phyloP scores from a whole-genome alignment of 1,140 invertebrate species.

The Bombus difficillimus region DNA sequence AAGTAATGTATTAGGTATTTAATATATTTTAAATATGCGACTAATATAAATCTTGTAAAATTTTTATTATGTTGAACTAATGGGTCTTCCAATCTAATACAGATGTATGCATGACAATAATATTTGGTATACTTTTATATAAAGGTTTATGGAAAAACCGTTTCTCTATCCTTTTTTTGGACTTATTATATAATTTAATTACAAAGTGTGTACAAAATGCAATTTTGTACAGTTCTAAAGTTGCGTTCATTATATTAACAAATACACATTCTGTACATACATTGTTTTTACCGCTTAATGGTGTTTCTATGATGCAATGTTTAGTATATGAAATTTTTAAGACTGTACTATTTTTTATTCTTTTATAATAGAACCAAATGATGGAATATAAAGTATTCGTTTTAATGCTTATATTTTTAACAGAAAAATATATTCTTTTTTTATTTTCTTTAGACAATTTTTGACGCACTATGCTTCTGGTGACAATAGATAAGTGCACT shows the following conservation, averaged over 20 bases:
- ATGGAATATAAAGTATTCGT: constrained; percentile 13
- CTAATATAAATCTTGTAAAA: constrained; percentile 44
- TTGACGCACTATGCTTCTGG: constrained; percentile 35
- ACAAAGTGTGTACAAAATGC: constrained; percentile 13
- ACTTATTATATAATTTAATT: constrained; percentile 26
- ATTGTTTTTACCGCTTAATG: constrained; percentile 7
- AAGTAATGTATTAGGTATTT: constrained; percentile 23
- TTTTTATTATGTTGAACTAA: constrained; percentile 50
- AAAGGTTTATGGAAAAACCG: constrained; percentile 54
- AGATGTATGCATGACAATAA: constrained; percentile 59
- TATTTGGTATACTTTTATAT: constrained; percentile 33
- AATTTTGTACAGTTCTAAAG: not conserved
- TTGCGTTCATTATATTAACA: constrained; percentile 37
- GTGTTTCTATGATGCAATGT: constrained; percentile 11
- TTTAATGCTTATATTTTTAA: constrained; percentile 30
- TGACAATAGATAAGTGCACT: constrained; percentile 55
- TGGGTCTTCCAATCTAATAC: constrained; percentile 54
- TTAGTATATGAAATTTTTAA: constrained; percentile 6
- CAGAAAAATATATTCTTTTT: constrained; percentile 1
- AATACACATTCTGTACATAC: not conserved
- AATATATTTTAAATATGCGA: constrained; percentile 33
- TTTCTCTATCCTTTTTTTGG: constrained; percentile 26
- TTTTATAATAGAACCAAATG: constrained; percentile 24
- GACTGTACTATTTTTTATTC: constrained; percentile 15
- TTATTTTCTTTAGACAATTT: constrained; percentile 31